phyloP scores from a whole-genome alignment of 2,888 invertebrate species.

The Smittia aterrima region DNA sequence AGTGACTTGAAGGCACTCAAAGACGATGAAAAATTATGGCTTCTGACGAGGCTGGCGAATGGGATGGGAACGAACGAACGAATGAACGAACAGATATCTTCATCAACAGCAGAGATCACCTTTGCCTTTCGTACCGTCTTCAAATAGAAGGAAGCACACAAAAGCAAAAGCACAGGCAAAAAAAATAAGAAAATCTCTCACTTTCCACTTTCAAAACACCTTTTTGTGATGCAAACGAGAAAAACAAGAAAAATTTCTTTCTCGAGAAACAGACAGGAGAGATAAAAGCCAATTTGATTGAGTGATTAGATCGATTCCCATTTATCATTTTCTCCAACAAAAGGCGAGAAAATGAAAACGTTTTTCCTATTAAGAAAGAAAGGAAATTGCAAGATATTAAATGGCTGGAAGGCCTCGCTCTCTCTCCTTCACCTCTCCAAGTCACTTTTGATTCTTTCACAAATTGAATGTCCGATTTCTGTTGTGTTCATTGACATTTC shows the following conservation, averaged over 20 bases:
- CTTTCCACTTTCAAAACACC: neutral
- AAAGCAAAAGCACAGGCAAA: no score
- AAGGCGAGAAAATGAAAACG: neutral
- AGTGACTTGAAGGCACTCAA: neutral
- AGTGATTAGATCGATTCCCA: constrained; percentile 30
- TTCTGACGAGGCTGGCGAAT: neutral
- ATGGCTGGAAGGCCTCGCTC: neutral
- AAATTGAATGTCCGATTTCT: no score
- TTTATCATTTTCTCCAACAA: constrained; percentile 22
- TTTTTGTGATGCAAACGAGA: neutral
- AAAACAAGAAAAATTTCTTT: neutral
- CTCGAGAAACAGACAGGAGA: constrained; percentile 1
- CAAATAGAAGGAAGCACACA: neutral
- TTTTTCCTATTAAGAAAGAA: neutral
- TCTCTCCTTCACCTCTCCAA: no score
- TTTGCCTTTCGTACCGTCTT: neutral
- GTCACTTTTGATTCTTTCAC: no score
- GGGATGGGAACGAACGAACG: neutral
- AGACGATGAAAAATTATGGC: constrained; percentile 14
- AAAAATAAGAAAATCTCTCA: neutral
- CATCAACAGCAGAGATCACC: constrained; percentile 1
- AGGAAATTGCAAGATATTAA: constrained; percentile 11
- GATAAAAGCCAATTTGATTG: constrained; percentile 33
- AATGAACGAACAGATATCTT: constrained; percentile 1
- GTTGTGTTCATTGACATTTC: neutral